Evolutionary conservation across 2,888 invertebrate genomes (phyloP).

Genomic region (Mactromeris polynyma): DNA sequence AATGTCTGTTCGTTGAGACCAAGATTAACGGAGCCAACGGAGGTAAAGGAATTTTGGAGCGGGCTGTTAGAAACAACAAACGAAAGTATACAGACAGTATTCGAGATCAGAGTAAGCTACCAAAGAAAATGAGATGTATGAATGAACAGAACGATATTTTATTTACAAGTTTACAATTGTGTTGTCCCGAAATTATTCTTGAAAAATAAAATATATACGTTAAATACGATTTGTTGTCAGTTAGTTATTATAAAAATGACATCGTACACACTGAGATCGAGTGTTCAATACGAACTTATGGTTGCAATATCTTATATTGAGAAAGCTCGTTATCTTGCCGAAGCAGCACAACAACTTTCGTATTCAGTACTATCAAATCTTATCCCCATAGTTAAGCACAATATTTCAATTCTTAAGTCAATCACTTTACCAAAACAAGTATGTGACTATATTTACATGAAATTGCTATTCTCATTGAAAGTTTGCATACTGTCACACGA

Average conservation of each 20-base stretch:
- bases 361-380: not conserved
- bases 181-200: not conserved
- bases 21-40: not conserved
- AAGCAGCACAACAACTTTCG: conserved; percentile 20
- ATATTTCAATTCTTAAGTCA: conserved; percentile 11
- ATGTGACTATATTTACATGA: conserved; percentile 25
- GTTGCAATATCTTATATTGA: not conserved
- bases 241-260: not conserved
- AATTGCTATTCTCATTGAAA: conserved; percentile 11
- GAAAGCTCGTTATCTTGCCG: not conserved
- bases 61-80: not conserved
- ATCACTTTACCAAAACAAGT: not conserved
- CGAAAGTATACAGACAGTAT: not conserved
- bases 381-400: conserved; percentile 1
- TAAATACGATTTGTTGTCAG: too few species aligned
- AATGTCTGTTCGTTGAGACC: not conserved
- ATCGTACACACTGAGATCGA: conserved; percentile 4
- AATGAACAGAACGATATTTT: not conserved
- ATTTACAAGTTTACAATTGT: not conserved
- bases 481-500: conserved; percentile 10
- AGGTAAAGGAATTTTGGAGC: not conserved
- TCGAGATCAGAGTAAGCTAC: not conserved
- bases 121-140: not conserved
- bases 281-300: conserved; percentile 14
- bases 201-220: too few species aligned